A percentile compares a stretch with the other conserved stretches of the same genome.
Conservation (phyloP, 2,113 vertebrate genomes). For the Lates calcarifer region DNA sequence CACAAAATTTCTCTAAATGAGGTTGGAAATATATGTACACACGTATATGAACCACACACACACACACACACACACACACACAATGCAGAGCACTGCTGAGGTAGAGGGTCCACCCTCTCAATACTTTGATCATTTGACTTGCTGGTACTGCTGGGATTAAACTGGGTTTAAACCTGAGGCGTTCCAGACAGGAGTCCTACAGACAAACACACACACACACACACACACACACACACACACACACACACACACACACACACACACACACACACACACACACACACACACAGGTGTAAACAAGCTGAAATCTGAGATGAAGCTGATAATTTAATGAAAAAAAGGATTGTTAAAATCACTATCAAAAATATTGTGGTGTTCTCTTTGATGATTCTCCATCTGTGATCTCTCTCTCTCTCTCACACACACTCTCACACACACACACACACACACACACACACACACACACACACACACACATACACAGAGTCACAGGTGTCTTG, state of each 20-base stretch:
- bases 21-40: not conserved
- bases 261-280: not conserved
- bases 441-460: not conserved
- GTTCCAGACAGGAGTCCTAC: not conserved
- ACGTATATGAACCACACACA: not conserved
- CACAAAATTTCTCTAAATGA: not conserved
- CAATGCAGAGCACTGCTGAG: not conserved
- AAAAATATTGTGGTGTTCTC: not conserved
- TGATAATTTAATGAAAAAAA: slow-evolving; percentile 20
- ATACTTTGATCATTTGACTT: slow-evolving; percentile 29
- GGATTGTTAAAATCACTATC: not conserved
- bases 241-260: not conserved
- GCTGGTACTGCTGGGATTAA: slow-evolving; percentile 28
- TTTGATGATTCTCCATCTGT: not conserved
- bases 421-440: not conserved
- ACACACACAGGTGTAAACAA: slow-evolving; percentile 14
- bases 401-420: not conserved
- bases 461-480: not conserved
- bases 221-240: not conserved
- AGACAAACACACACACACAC: not conserved
- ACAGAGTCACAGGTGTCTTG: not conserved
- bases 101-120: slow-evolving; percentile 3
- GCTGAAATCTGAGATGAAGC: not conserved
- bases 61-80: not conserved
- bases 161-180: slow-evolving; percentile 21